Percentiles rank a stretch among this genome's conserved stretches.
These are phyloP conservation scores for Clarias macrocephalus DNA, from an alignment of 2,113 vertebrate genomes.

Conservation along the genomic window DNA sequence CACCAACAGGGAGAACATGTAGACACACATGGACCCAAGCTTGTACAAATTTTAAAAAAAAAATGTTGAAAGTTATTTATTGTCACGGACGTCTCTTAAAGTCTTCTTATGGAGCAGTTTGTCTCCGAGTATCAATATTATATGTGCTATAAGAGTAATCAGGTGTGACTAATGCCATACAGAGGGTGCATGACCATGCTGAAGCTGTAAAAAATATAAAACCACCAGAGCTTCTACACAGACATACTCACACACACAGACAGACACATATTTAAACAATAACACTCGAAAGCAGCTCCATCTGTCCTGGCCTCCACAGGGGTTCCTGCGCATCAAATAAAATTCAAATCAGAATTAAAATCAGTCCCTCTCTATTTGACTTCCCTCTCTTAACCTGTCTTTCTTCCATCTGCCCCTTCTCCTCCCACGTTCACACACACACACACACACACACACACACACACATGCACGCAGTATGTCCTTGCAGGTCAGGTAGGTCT, in stretches of 20 bases:
- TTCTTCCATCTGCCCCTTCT: constrained; percentile 15
- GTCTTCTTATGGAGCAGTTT: background rate
- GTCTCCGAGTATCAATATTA: background rate
- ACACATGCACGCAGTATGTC: background rate
- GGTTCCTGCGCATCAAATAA: constrained; percentile 46
- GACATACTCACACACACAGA: background rate
- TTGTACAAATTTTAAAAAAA: no score
- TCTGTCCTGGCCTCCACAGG: constrained; percentile 39
- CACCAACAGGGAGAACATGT: no score
- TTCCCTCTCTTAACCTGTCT: constrained; percentile 26
- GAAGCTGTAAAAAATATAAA: constrained; percentile 6
- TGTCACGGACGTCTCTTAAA: background rate
- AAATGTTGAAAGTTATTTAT: no score
- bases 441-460: background rate
- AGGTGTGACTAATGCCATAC: background rate
- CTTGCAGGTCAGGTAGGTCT: constrained; percentile 49
- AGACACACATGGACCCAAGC: no score
- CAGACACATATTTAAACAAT: constrained; percentile 26
- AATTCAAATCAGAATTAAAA: constrained; percentile 42
- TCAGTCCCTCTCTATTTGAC: constrained; percentile 35
- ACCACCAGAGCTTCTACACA: background rate
- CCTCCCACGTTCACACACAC: background rate
- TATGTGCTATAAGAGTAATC: background rate
- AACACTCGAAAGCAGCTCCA: constrained; percentile 40
- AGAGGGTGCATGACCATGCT: background rate